phyloP scores from a whole-genome alignment of 2,888 invertebrate genomes.

The Drosophila neoperkinsi region DNA sequence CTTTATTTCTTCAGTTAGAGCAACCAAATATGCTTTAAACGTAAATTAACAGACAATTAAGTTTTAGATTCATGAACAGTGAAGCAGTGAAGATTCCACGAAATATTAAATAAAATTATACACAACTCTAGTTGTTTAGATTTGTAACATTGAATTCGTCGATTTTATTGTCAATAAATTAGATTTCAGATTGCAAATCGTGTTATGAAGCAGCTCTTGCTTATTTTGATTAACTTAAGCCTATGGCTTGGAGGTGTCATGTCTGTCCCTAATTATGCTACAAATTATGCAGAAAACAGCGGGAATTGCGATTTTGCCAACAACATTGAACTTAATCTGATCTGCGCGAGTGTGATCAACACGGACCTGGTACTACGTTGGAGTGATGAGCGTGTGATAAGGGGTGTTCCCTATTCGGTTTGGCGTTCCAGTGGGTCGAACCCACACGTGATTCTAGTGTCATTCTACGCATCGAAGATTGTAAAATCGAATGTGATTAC shows the following conservation, averaged over 20 bases:
- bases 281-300: not conserved
- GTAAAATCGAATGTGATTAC: not conserved
- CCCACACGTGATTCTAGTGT: not conserved
- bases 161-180: conserved; percentile 10
- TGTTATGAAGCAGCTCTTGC: conserved; percentile 10
- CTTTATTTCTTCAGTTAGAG: not conserved
- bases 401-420: conserved; percentile 6
- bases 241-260: not conserved
- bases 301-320: conserved; percentile 19
- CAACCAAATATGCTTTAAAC: not conserved
- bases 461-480: conserved; percentile 10
- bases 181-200: not conserved
- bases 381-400: not conserved
- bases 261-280: not conserved
- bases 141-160: not conserved
- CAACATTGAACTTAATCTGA: not conserved
- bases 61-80: not conserved
- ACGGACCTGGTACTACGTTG: not conserved
- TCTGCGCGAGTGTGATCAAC: conserved; percentile 4
- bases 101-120: not conserved
- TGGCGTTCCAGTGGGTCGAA: not conserved
- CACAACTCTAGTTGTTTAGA: not conserved
- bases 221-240: conserved; percentile 7
- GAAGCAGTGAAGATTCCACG: not conserved
- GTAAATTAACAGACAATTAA: not conserved